Evolutionary conservation across 2,888 invertebrate species (phyloP), one percentile per base, ranked within the genome.

Genomic region (Fragum whitleyi): DNA sequence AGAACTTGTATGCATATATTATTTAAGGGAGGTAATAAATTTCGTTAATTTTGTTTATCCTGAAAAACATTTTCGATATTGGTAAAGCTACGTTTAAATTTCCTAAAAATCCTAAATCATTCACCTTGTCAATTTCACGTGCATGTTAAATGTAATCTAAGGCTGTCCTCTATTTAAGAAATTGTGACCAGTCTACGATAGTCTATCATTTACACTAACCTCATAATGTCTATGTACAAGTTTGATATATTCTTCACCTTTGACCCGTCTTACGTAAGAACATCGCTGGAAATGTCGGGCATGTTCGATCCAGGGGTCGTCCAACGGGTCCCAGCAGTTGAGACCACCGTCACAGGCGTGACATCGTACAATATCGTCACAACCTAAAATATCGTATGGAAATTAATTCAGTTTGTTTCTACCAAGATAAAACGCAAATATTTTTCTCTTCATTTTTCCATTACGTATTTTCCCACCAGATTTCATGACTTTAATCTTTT

Each of bases 271-370:
- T 19, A 61, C 29, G 32, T n/a, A 61, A 3, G 61, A 32, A 32
- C 61, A 61, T 32, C 29, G 14, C 29, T 28, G 61, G n/a, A 61
- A 61, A n/a, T 61, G 61, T 28, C 32, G 29, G 19, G 32, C 29
- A 61, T 61, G 61, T 61, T 61, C 61, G 19, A 61, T 61, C 61
- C 61, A 61, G 19, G 61, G 61, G 32, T 61, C 61, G 7, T 61
- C 61, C 14, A 61, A 2, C 19, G 61, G 61, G 32, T 61, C 61
- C 61, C 61, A 61, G 16, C 28, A 28, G 14, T 32, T 29, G 16
- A 61, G 21, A 19, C 61, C 61, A n/a, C 61, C 61, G n/a, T 61
- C 61, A 21, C 61, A 61, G 19, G 5, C 19, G 32, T n/a, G n/a
- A 32, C 61, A 61, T 19, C 61, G 29, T 2, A 61, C 61, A 32